Percentiles rank a stretch among this genome's conserved stretches.
Evolutionary conservation across 2,888 invertebrate species (phyloP).

Genomic region (Lasius platythorax): DNA sequence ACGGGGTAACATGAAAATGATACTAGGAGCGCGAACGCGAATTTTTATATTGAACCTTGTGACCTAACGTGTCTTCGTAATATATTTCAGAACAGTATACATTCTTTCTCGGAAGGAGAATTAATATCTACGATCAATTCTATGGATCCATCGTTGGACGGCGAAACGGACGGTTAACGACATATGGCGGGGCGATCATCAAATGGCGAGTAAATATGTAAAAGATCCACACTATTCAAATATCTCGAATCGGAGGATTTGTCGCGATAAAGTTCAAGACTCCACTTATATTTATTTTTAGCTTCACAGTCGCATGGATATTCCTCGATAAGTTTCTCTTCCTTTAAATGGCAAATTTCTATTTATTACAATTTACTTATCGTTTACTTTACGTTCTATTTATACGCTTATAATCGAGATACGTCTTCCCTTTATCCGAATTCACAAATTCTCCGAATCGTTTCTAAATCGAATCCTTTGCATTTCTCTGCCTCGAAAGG

Average conservation of each 20-base stretch:
- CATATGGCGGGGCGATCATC: neutral
- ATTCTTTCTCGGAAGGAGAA: neutral
- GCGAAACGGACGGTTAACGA: neutral
- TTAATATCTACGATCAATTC: neutral
- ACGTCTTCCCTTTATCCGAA: neutral
- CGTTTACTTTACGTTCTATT: neutral
- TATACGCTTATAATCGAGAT: neutral
- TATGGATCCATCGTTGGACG: neutral
- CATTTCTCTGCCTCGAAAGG: neutral
- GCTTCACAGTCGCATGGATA: neutral
- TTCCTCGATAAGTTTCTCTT: neutral
- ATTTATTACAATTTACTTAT: neutral
- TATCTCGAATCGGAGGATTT: neutral
- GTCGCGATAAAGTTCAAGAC: neutral
- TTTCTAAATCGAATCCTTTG: neutral
- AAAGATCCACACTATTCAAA: neutral
- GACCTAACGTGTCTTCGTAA: neutral
- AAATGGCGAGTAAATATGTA: neutral
- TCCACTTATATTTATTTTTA: constrained; percentile 1
- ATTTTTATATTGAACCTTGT: constrained; percentile 47
- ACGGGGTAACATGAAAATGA: constrained; percentile 61
- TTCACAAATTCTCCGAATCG: neutral
- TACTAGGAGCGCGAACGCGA: constrained; percentile 52
- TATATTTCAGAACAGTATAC: constrained; percentile 22
- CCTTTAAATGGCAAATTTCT: neutral